Conservation (phyloP, 2,797 vertebrate genomes). For the Sebastes kiyomatsui region DNA sequence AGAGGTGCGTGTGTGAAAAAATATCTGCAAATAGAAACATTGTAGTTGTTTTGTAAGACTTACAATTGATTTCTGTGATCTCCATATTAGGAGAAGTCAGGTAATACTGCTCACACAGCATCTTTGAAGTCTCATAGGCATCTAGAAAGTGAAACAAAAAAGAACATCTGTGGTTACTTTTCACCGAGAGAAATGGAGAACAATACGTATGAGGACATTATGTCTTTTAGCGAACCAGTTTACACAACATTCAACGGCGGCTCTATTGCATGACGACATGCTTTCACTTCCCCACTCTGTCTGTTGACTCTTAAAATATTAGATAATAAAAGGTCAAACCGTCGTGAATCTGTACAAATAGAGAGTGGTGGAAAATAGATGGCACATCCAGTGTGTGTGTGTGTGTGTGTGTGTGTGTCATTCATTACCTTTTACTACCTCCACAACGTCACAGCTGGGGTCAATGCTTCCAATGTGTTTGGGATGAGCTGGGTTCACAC, state of each 20-base stretch:
- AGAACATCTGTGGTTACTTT: neutral
- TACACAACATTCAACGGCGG: neutral
- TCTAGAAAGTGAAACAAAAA: conserved; percentile 79
- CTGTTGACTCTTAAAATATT: neutral
- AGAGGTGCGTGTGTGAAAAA: neutral
- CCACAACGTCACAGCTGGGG: conserved; percentile 93
- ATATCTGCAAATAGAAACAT: neutral
- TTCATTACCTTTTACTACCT: conserved; percentile 91
- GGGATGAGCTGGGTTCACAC: conserved; percentile 89
- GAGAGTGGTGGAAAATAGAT: neutral
- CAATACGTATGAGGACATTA: neutral
- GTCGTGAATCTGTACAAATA: neutral
- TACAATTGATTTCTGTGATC: conserved; percentile 92
- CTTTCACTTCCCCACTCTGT: neutral
- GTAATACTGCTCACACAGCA: conserved; percentile 99
- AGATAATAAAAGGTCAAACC: conserved; percentile 19
- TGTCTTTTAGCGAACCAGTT: neutral
- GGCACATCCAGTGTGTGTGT: neutral
- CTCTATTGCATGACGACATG: neutral
- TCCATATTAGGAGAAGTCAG: conserved; percentile 93
- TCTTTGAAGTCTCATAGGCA: conserved; percentile 91
- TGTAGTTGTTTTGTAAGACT: conserved; percentile 54
- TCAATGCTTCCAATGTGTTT: conserved; percentile 98
- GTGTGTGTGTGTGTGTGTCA: neutral
- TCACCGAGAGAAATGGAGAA: neutral